Percentiles rank a stretch among this genome's conserved stretches.
Conservation (phyloP, 2,888 invertebrate genomes). For the Onthophagus sagittarius region DNA sequence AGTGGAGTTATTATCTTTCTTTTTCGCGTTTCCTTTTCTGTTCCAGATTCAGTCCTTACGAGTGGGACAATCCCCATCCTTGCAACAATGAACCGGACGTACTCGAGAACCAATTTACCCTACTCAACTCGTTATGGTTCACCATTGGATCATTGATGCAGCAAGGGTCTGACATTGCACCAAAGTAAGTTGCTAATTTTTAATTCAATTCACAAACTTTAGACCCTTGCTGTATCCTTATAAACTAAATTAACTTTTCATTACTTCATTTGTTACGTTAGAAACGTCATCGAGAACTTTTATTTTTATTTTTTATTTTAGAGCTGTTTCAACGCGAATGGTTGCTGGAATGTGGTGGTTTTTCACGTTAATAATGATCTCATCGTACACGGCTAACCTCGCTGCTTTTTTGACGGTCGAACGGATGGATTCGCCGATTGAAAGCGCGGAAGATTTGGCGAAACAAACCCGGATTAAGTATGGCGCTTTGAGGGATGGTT, state of each 20-base stretch:
- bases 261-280: too few species aligned
- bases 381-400: constrained; percentile 93
- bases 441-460: constrained; percentile 92
- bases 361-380: constrained; percentile 92
- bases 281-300: too few species aligned
- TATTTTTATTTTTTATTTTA: constrained; percentile 37
- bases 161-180: constrained; percentile 89
- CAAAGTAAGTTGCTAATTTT: constrained; percentile 65
- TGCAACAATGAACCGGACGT: constrained; percentile 81
- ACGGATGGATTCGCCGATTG: constrained; percentile 91
- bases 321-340: constrained; percentile 84
- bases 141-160: constrained; percentile 90
- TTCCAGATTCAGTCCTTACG: constrained; percentile 86
- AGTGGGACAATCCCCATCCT: constrained; percentile 87
- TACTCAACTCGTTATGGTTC: constrained; percentile 93
- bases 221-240: not conserved
- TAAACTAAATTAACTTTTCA: not conserved
- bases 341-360: constrained; percentile 95
- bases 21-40: constrained; percentile 38
- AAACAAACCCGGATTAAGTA: constrained; percentile 97
- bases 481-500: constrained; percentile 88
- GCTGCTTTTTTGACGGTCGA: constrained; percentile 92
- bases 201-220: not conserved
- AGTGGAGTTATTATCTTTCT: constrained; percentile 41
- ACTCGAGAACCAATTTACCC: constrained; percentile 86